Conservation (phyloP, 1,140 invertebrate species). For the Drosophila punjabiensis region DNA sequence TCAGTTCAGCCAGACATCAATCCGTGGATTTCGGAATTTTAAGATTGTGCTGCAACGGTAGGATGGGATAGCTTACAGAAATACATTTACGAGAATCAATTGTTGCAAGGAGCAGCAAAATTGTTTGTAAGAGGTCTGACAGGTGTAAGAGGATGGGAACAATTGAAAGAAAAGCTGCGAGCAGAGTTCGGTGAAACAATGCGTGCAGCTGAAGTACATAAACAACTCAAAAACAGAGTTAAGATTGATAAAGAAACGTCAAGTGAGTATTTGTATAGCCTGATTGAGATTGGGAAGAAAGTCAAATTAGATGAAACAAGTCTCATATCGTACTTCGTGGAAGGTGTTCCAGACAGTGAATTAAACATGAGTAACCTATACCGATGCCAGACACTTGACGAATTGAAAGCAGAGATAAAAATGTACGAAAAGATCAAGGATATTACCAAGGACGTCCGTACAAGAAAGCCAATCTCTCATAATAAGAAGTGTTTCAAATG, state of each 20-base stretch:
- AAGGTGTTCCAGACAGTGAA: background rate
- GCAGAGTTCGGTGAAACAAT: background rate
- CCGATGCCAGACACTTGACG: background rate
- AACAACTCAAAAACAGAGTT: background rate
- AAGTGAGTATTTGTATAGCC: background rate
- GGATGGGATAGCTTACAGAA: too few species aligned
- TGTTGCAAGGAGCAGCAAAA: background rate
- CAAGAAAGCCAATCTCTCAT: too few species aligned
- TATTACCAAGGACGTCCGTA: too few species aligned
- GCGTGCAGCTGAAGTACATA: background rate
- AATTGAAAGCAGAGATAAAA: background rate
- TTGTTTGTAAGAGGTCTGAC: background rate
- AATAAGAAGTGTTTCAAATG: too few species aligned
- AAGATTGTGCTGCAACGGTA: background rate
- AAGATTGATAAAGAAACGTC: background rate
- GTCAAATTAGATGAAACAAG: conserved; percentile 1
- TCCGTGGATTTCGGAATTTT: background rate
- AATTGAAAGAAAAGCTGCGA: background rate
- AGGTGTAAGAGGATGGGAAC: background rate
- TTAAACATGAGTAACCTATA: background rate
- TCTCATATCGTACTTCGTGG: conserved; percentile 1
- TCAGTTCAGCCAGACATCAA: background rate
- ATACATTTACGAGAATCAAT: too few species aligned
- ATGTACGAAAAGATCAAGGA: too few species aligned
- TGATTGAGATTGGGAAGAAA: background rate